Conservation (phyloP, 2,797 vertebrate species). For the Smutsia gigantea region DNA sequence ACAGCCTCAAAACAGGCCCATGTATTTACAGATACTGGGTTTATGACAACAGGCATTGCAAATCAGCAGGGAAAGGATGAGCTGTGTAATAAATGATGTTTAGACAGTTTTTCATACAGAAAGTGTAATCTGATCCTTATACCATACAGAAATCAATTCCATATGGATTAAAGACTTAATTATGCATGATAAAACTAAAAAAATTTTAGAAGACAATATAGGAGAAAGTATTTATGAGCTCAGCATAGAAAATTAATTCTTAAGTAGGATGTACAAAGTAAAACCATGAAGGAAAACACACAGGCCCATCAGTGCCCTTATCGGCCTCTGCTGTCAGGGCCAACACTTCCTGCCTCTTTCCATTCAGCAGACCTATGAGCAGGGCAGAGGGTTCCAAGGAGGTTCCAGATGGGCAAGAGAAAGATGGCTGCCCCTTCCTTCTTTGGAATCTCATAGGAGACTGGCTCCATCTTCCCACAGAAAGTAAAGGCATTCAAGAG, state of each 20-base stretch:
- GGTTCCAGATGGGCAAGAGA: background rate
- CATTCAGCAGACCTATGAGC: background rate
- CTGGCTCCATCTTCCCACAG: background rate
- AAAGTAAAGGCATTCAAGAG: background rate
- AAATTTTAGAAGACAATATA: background rate
- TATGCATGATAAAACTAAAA: background rate
- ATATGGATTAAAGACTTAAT: background rate
- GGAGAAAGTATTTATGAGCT: background rate
- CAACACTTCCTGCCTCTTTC: background rate
- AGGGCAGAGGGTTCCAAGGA: background rate
- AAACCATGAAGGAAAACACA: too few relatives aligned
- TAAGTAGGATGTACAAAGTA: background rate
- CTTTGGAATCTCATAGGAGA: background rate
- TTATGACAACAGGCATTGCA: background rate
- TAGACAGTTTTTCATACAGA: background rate
- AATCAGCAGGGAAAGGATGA: background rate
- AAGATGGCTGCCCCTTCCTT: background rate
- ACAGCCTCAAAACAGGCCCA: background rate
- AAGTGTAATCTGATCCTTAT: background rate
- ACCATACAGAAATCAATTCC: background rate
- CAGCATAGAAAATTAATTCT: background rate
- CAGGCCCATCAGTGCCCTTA: background rate
- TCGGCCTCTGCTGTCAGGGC: background rate
- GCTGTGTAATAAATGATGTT: background rate
- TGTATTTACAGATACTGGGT: background rate